Evolutionary conservation across 2,888 invertebrate genomes (phyloP).

Genomic region (Mesorhabditis spiculigera): DNA sequence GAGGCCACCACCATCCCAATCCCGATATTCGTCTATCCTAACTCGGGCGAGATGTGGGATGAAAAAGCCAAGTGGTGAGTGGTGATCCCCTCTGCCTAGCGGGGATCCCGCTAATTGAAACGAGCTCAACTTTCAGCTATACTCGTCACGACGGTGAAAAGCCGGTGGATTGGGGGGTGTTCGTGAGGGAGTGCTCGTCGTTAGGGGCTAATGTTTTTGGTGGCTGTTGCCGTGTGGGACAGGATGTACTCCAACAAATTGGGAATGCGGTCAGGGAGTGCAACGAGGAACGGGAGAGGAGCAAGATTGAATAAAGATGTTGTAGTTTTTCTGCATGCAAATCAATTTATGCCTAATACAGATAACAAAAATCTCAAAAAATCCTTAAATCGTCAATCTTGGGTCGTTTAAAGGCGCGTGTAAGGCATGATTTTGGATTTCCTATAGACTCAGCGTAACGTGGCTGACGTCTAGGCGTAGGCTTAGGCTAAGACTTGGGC

Average conservation of each 20-base stretch:
- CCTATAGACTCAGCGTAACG: too few species aligned
- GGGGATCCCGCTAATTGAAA: not conserved
- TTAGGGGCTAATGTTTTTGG: slow-evolving; percentile 2
- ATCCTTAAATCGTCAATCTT: too few species aligned
- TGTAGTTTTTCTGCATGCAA: too few species aligned
- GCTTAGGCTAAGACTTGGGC: not conserved
- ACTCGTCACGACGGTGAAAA: not conserved
- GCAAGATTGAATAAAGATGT: too few species aligned
- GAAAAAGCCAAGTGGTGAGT: not conserved
- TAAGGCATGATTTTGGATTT: too few species aligned
- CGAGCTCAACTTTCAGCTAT: too few species aligned
- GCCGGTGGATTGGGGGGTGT: not conserved
- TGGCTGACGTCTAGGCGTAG: not conserved
- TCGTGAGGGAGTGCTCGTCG: not conserved
- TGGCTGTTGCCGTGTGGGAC: slow-evolving; percentile 1
- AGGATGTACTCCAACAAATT: too few species aligned
- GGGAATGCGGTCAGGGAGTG: too few species aligned
- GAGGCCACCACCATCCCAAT: not conserved
- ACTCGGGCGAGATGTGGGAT: slow-evolving; percentile 2
- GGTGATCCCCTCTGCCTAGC: not conserved
- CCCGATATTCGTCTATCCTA: slow-evolving; percentile 1
- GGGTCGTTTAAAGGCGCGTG: too few species aligned
- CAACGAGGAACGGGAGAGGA: too few species aligned
- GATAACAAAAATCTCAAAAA: too few species aligned
- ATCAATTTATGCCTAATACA: too few species aligned